Evolutionary conservation across 1,140 invertebrate species (phyloP).

Genomic region (Manduca sexta): DNA sequence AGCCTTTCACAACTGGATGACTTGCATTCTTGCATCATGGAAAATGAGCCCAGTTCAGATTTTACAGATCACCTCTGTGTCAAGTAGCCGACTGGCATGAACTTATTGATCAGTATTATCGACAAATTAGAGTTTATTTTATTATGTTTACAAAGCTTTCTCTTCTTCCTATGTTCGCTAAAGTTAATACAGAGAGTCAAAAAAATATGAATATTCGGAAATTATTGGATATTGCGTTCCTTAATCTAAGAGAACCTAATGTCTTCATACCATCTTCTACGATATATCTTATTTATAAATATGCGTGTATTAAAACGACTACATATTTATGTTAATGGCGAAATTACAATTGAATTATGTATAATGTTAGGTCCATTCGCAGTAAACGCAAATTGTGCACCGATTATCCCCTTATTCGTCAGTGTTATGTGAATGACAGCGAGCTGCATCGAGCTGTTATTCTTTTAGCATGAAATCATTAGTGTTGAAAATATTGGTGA

Average conservation of each 20-base stretch:
- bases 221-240: too few species aligned
- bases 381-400: slow-evolving; percentile 8
- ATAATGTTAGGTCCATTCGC: not conserved
- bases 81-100: slow-evolving; percentile 8
- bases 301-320: not conserved
- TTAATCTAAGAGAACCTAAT: too few species aligned
- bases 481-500: slow-evolving; percentile 38
- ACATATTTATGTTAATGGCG: not conserved
- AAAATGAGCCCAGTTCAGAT: slow-evolving; percentile 1
- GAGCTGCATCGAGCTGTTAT: slow-evolving; percentile 15
- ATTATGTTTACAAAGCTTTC: too few species aligned
- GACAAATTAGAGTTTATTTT: too few species aligned
- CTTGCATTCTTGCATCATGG: slow-evolving; percentile 25
- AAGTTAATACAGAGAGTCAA: too few species aligned
- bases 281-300: too few species aligned
- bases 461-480: slow-evolving; percentile 51
- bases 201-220: too few species aligned
- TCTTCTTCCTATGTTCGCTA: too few species aligned
- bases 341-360: slow-evolving; percentile 1
- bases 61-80: too few species aligned
- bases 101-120: too few species aligned
- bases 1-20: slow-evolving; percentile 39
- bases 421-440: slow-evolving; percentile 29
- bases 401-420: slow-evolving; percentile 6
- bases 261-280: too few species aligned